Evolutionary conservation across 2,888 invertebrate species (phyloP), one percentile per base, ranked within the genome.

Genomic region (Erpobdella octoculata): DNA sequence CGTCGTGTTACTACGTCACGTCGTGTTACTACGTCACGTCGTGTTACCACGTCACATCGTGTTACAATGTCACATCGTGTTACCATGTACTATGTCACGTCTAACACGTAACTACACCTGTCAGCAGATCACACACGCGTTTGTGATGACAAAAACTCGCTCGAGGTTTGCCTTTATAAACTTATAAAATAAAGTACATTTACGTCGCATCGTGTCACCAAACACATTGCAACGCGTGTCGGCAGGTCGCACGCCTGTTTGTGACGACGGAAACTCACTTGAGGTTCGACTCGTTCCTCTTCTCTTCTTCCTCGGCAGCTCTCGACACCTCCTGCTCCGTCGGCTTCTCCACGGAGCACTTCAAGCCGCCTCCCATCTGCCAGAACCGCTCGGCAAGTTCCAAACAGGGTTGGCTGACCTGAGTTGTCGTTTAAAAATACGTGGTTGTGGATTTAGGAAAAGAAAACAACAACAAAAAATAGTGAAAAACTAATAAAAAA

Each of bases 251-350:
- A 3, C 18, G 25, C 46, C 18, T 46, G 46, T 18, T 46, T 46
- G 15, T 46, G 15, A 15, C 15, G 2, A 46, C 28, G 25, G 12
- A 61, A 41, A 38, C 31, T 61, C 33, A 73, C 72, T 46, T 58
- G 21, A 41, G 62, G 33, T 67, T 59, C 6, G 67, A 67, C 76
- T 78, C 35, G 58, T 74, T 74, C 65, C 75, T 76, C 6, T 71
- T 62, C 15, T 59, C 67, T 74, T 80, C 79, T 48, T 64, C 70
- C 33, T 74, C 65, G 6, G 71, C 28, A 0, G 76, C 78, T 31
- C 58, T 37, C 36, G 73, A 65, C 67, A 76, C 61, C 18, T 76
- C 76, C 33, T 73, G 46, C 2, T 38, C 59, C 6, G 75, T 72
- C 48, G 76, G 73, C 6, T 73, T 70, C 21, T 67, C 67, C 2